Conservation (phyloP, 64 coral and sea anemone genomes). For the Pachyseris speciosa region DNA sequence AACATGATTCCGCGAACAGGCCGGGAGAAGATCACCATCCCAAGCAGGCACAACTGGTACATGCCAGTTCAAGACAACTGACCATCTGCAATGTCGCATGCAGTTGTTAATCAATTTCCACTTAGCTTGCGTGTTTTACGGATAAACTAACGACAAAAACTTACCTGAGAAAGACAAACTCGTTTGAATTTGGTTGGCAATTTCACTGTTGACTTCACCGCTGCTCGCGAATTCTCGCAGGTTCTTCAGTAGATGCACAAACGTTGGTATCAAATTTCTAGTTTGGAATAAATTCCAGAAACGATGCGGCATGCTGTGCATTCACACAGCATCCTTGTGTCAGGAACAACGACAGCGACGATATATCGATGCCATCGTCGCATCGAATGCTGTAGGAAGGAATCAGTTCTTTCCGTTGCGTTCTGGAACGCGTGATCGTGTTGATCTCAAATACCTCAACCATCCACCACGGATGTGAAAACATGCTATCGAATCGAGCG, state of each 20-base stretch:
- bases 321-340: neutral
- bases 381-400: conserved; percentile 6
- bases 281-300: neutral
- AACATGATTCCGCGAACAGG: no score
- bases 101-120: no score
- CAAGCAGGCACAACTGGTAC: no score
- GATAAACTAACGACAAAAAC: neutral
- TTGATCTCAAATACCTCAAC: no score
- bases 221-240: neutral
- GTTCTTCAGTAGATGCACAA: neutral
- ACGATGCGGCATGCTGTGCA: neutral
- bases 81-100: no score
- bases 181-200: neutral
- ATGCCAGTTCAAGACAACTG: no score
- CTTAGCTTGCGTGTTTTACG: no score
- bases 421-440: neutral
- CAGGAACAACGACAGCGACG: conserved; percentile 3
- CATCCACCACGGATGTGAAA: conserved; percentile 13
- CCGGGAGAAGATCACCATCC: no score
- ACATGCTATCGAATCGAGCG: conserved; percentile 13
- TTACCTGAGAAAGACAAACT: neutral
- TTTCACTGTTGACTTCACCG: neutral
- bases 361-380: conserved; percentile 16
- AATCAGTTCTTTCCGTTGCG: neutral
- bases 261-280: neutral